Conservation (phyloP, 2,797 vertebrate species). For the Aotus griseimembra region DNA sequence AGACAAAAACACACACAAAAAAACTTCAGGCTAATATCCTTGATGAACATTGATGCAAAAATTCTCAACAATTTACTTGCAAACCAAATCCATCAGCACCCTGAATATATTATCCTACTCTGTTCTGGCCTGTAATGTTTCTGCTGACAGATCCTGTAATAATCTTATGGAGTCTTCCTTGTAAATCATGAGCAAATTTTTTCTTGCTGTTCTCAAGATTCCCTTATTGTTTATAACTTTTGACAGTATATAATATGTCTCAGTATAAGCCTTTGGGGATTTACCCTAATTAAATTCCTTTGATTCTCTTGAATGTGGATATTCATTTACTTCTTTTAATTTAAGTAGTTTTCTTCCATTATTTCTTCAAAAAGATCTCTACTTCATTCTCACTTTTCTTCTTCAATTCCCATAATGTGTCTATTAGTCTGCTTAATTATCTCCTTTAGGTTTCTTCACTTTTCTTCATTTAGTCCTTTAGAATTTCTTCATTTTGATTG, state of each 20-base stretch:
- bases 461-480: not conserved
- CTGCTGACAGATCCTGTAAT: not conserved
- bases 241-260: not conserved
- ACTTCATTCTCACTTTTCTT: not conserved
- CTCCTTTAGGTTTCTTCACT: not conserved
- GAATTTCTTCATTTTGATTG: not conserved
- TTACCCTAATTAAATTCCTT: not conserved
- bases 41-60: not conserved
- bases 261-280: not conserved
- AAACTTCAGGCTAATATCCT: not conserved
- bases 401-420: not conserved
- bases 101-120: not conserved
- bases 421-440: not conserved
- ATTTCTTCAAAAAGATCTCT: not conserved
- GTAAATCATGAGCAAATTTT: not conserved
- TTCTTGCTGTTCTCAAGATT: not conserved
- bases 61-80: not conserved
- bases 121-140: not conserved
- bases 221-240: not conserved
- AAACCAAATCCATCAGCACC: not conserved
- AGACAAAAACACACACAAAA: not conserved
- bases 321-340: not conserved
- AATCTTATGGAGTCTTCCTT: not conserved
- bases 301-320: not conserved
- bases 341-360: not conserved